Evolutionary conservation across 2,797 vertebrate genomes (phyloP).

Genomic region (Eupleurogrammus muticus): DNA sequence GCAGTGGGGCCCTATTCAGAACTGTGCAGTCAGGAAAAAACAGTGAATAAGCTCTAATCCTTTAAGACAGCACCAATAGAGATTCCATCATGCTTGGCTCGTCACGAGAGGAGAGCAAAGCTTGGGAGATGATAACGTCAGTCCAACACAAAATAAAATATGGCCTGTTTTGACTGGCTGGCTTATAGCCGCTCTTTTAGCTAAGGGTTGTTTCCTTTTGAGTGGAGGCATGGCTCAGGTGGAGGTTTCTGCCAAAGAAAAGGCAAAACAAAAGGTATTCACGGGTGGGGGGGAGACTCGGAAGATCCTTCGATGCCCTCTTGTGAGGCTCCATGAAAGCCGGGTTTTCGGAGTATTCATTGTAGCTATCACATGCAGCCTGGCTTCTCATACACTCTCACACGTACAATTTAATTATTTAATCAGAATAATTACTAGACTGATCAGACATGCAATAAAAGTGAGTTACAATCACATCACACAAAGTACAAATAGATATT

Average conservation of each 20-base stretch:
- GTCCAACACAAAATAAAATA: conserved; percentile 71
- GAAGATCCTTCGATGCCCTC: conserved; percentile 45
- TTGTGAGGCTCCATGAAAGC: conserved; percentile 32
- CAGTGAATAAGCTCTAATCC: conserved; percentile 73
- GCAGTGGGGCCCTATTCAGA: conserved; percentile 59
- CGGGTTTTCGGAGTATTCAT: conserved; percentile 36
- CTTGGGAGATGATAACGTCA: conserved; percentile 70
- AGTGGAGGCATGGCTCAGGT: conserved; percentile 62
- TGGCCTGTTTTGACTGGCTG: conserved; percentile 76
- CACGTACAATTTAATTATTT: neutral
- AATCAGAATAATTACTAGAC: neutral
- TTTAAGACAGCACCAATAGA: conserved; percentile 76
- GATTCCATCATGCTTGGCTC: conserved; percentile 76
- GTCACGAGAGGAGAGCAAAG: conserved; percentile 69
- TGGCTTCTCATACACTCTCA: no score
- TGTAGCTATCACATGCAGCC: conserved; percentile 18
- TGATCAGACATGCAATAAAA: neutral
- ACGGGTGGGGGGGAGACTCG: conserved; percentile 20
- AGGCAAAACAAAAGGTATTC: conserved; percentile 61
- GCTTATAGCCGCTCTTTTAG: conserved; percentile 64
- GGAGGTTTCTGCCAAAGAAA: conserved; percentile 59
- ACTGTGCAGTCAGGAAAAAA: conserved; percentile 71
- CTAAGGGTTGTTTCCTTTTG: conserved; percentile 69
- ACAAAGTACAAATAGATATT: neutral
- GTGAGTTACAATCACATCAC: neutral